Conservation (phyloP, 2,113 vertebrate genomes). For the Typhlomys cinereus region DNA sequence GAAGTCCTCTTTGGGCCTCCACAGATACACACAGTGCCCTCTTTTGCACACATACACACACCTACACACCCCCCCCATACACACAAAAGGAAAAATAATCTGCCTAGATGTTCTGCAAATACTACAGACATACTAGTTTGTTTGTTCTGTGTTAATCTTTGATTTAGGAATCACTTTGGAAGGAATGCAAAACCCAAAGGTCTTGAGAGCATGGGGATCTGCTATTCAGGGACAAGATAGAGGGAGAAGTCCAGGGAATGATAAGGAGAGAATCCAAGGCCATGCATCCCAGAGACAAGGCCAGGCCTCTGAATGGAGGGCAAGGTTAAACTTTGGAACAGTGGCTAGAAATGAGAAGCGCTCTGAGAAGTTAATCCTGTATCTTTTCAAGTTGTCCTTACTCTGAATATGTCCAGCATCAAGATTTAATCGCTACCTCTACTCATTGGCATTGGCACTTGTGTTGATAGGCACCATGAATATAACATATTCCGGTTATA, state of each 20-base stretch:
- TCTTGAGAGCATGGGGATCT: background rate
- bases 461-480: background rate
- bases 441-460: background rate
- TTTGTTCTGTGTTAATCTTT: background rate
- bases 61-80: too few relatives aligned
- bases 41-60: too few relatives aligned
- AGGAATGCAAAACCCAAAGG: background rate
- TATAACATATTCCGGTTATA: background rate
- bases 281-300: background rate
- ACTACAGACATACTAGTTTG: background rate
- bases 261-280: background rate
- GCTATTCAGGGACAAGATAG: background rate
- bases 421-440: background rate
- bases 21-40: too few relatives aligned
- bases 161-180: background rate
- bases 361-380: too few relatives aligned
- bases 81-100: background rate
- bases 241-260: background rate
- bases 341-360: background rate
- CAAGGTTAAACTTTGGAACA: background rate
- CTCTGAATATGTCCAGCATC: background rate
- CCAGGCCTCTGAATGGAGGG: background rate
- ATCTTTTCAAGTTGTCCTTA: background rate
- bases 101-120: background rate
- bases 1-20: too few relatives aligned